These are phyloP conservation scores for Callithrix jacchus DNA, from an alignment of 2,113 vertebrate genomes.

Conservation along the genomic window DNA sequence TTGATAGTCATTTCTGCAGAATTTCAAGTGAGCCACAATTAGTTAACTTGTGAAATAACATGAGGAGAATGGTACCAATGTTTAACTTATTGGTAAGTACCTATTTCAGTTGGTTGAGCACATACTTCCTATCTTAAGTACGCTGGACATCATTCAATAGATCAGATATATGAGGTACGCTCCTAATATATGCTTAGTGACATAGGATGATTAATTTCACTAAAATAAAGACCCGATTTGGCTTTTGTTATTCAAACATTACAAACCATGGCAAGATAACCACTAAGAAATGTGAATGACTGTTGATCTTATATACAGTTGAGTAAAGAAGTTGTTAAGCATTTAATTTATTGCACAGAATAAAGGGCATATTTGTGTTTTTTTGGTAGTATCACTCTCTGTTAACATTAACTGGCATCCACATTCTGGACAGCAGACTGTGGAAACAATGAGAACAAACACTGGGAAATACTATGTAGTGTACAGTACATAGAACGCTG, in stretches of 20 bases:
- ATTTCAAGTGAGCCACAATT: not conserved
- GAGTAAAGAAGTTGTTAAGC: not conserved
- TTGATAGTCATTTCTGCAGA: not conserved
- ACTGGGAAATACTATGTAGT: not conserved
- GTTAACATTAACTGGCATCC: not conserved
- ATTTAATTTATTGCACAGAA: not conserved
- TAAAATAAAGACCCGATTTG: not conserved
- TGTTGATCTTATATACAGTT: slow-evolving; percentile 5
- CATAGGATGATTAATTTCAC: not conserved
- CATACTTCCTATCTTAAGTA: not conserved
- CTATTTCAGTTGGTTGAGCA: not conserved
- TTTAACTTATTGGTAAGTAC: not conserved
- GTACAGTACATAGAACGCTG: not conserved
- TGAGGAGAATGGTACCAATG: not conserved
- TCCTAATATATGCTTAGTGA: not conserved
- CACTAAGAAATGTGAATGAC: slow-evolving; percentile 30
- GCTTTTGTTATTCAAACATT: slow-evolving; percentile 27
- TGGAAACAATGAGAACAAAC: not conserved
- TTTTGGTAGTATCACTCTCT: not conserved
- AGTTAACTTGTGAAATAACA: slow-evolving; percentile 18
- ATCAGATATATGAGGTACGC: not conserved
- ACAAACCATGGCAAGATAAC: not conserved
- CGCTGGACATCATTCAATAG: not conserved
- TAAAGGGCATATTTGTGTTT: not conserved
- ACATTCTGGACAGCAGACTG: not conserved